Evolutionary conservation across 2,888 invertebrate species (phyloP).

Genomic region (Leucophora obtusa): DNA sequence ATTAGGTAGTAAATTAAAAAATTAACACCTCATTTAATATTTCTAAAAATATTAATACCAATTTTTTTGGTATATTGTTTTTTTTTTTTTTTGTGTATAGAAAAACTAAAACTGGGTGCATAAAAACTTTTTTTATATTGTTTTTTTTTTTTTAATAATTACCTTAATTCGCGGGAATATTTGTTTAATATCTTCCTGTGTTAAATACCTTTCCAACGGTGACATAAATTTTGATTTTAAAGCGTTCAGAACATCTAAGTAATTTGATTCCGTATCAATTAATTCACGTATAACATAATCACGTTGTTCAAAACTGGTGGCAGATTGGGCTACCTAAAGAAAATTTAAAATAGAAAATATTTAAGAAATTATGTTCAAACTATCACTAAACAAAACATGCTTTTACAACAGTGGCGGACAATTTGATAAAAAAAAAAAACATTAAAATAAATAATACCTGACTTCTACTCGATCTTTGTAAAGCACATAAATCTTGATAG

Average conservation of each 20-base stretch:
- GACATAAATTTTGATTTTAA: conserved; percentile 88
- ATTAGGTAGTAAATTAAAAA: too few relatives aligned
- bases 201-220: conserved; percentile 86
- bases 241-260: conserved; percentile 94
- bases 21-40: too few relatives aligned
- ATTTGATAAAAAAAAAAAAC: conserved; percentile 35
- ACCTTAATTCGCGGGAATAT: conserved; percentile 96
- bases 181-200: conserved; percentile 85
- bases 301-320: conserved; percentile 87
- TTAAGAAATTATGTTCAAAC: not conserved
- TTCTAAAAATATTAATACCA: too few relatives aligned
- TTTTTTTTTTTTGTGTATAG: too few relatives aligned
- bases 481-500: conserved; percentile 94
- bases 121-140: too few relatives aligned
- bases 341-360: not conserved
- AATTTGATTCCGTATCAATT: conserved; percentile 97
- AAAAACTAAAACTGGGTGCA: too few relatives aligned
- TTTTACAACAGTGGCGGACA: conserved; percentile 33
- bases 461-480: conserved; percentile 81
- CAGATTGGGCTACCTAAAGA: conserved; percentile 75
- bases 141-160: conserved; percentile 66
- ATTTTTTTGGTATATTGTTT: too few relatives aligned
- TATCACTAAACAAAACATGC: conserved; percentile 30
- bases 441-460: conserved; percentile 77
- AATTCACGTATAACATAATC: conserved; percentile 96